These are phyloP conservation scores for Tragelaphus imberbis DNA, from an alignment of 2,113 vertebrate genomes.

Conservation along the genomic window DNA sequence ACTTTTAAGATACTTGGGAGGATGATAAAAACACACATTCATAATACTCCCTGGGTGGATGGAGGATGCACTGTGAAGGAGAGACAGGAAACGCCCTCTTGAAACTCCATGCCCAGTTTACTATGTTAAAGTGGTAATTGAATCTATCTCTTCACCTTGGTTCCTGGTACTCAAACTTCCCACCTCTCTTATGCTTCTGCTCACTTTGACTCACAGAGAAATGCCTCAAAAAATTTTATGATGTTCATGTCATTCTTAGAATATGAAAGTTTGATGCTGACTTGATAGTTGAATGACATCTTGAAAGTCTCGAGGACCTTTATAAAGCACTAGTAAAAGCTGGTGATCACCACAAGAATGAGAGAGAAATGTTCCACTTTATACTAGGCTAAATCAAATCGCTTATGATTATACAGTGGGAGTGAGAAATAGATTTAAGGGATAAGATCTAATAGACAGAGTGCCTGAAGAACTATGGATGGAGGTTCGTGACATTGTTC, in stretches of 20 bases:
- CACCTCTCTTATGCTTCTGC: not conserved
- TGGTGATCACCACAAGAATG: not conserved
- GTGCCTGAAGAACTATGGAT: not conserved
- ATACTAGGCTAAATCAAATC: not conserved
- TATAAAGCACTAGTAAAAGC: not conserved
- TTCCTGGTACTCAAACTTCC: not conserved
- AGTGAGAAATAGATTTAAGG: not conserved
- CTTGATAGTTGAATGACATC: not conserved
- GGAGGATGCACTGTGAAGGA: not conserved
- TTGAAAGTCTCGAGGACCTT: not conserved
- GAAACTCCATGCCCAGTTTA: not conserved
- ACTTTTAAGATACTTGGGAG: constrained; percentile 41
- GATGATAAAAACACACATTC: not conserved
- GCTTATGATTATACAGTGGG: not conserved
- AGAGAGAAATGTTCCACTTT: not conserved
- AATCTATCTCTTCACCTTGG: not conserved
- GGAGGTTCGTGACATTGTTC: not conserved
- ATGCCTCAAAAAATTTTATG: not conserved
- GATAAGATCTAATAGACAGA: not conserved
- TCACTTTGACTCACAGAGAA: not conserved
- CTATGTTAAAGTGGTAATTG: not conserved
- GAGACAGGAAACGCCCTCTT: not conserved
- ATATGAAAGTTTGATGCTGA: not conserved
- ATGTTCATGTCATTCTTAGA: not conserved
- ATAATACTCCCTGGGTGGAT: not conserved